Evolutionary conservation across 2,797 vertebrate genomes (phyloP), one percentile per base, ranked within the genome.

Genomic region (Anguilla pacifica): DNA sequence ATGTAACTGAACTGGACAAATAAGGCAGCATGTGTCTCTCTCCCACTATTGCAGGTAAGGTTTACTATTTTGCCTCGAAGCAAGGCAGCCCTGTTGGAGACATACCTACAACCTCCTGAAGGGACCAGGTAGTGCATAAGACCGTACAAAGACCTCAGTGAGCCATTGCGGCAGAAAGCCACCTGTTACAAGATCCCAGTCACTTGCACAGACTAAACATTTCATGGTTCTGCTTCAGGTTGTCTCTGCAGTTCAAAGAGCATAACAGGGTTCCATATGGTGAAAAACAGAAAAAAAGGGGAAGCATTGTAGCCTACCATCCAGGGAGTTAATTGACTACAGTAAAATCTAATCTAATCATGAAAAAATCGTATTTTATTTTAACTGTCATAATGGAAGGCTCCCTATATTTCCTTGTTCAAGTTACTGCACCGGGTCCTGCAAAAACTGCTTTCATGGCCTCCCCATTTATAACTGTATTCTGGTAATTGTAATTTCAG

Each of bases 211-310:
- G 91, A 92, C 94, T 91, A 98, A 97, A 93, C 94, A 93, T 95
- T 96, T 95, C 94, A 70, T 97, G 97, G 97, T 97, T 96, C 93
- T 94, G 84, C 92, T 87, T 94, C 87, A 85, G 87, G 90, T 93
- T 91, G 77, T 25, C 91, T 89, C 85, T 86, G 31, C 77, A 86
- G 74, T 84, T 57, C 53, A 46, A 13, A 61, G 74, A 49, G 22
- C 28, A 82, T 19, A 17, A 82, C 53, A n/a, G 9, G 77, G 43
- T 51, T 74, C 28, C 70, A 74, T 74, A 74, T 15, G 3, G 28
- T 15, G 2, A 35, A 74, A 39, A 74, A 5, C 9, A 22, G 70
- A 13, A 55, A 55, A 53, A 72, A 28, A 72, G 67, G 67, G 10
- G 67, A 28, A 28, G 67, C 67, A 28, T 28, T 72, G n/a, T 28